phyloP scores from a whole-genome alignment of 2,113 vertebrate genomes.

The Asarcornis scutulata region DNA sequence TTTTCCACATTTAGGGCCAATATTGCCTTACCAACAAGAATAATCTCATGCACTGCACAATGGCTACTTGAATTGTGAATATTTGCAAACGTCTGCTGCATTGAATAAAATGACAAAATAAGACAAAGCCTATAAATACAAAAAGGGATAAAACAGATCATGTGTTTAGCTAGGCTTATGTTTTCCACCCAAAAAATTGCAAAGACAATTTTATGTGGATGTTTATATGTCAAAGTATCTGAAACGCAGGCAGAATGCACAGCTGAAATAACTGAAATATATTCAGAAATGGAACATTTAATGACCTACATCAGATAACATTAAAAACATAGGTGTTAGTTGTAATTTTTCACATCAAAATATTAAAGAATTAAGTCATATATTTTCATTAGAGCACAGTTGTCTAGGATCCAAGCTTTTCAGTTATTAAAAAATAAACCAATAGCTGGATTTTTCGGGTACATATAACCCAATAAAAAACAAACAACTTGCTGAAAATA shows the following conservation, averaged over 20 bases:
- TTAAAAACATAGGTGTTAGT: neutral
- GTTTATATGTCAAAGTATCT: neutral
- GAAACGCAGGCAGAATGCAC: neutral
- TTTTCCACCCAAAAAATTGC: neutral
- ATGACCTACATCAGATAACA: neutral
- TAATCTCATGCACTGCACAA: neutral
- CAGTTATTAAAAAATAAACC: neutral
- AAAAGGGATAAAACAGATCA: neutral
- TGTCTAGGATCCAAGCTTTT: neutral
- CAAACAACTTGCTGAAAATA: neutral
- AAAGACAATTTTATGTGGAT: neutral
- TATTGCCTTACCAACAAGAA: neutral
- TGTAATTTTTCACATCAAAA: neutral
- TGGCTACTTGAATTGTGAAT: neutral
- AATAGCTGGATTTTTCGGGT: neutral
- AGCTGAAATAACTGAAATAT: neutral
- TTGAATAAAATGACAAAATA: neutral
- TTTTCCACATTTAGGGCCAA: neutral
- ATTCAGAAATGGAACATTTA: neutral
- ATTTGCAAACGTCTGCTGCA: neutral
- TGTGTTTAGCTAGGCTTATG: neutral
- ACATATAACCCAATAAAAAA: neutral
- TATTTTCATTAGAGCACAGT: neutral
- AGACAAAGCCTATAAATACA: neutral
- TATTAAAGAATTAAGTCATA: neutral